phyloP scores from a whole-genome alignment of 2,888 invertebrate species.

The Idaea biselata region DNA sequence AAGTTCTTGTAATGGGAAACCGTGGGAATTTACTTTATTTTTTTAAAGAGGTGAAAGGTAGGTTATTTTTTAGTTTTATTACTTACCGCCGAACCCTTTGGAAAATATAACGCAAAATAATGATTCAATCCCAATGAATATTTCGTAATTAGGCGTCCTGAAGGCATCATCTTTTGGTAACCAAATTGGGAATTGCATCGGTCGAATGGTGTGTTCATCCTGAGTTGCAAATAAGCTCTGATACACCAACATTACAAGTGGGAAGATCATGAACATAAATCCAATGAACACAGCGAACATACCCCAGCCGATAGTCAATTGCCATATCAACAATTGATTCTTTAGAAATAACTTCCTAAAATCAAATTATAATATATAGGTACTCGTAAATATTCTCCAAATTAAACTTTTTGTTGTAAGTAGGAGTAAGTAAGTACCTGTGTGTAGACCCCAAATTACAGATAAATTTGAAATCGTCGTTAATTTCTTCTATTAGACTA shows the following conservation, averaged over 20 bases:
- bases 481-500: constrained; percentile 43
- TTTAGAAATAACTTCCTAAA: constrained; percentile 52
- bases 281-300: constrained; percentile 29
- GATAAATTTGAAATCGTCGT: constrained; percentile 47
- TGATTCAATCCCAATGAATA: constrained; percentile 42
- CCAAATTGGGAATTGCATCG: constrained; percentile 59
- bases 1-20: neutral
- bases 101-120: constrained; percentile 32
- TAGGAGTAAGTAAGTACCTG: constrained; percentile 36
- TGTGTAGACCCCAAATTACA: constrained; percentile 42
- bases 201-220: constrained; percentile 47
- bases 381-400: neutral
- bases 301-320: constrained; percentile 48
- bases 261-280: constrained; percentile 34
- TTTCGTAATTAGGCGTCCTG: constrained; percentile 59
- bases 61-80: constrained; percentile 12
- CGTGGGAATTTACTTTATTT: too few species aligned
- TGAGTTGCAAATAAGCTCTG: constrained; percentile 48
- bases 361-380: constrained; percentile 18
- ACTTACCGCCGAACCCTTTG: constrained; percentile 51
- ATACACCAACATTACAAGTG: constrained; percentile 39
- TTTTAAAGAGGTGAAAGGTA: too few species aligned
- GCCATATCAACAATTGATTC: constrained; percentile 56
- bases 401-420: neutral
- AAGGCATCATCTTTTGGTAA: constrained; percentile 57